Percentiles rank a stretch among this genome's conserved stretches.
Evolutionary conservation across 1,140 invertebrate species (phyloP).

Genomic region (Latrodectus geometricus): DNA sequence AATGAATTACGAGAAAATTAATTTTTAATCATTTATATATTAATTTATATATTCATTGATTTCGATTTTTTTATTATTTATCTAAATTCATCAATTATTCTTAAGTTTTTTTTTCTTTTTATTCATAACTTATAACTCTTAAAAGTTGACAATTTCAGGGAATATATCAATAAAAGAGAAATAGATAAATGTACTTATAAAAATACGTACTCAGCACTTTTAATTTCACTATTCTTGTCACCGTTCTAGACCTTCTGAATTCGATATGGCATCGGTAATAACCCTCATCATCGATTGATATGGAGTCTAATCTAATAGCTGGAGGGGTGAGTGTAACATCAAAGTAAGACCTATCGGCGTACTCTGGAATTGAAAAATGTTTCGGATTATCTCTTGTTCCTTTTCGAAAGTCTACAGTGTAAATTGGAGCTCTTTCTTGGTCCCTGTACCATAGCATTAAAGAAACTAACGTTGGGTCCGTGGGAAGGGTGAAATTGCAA

Average conservation of each 20-base stretch:
- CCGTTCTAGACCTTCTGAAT: slow-evolving; percentile 88
- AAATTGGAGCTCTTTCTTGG: slow-evolving; percentile 63
- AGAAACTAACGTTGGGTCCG: slow-evolving; percentile 77
- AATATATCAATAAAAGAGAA: too few relatives aligned
- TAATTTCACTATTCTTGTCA: slow-evolving; percentile 61
- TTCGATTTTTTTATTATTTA: too few relatives aligned
- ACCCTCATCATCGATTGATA: slow-evolving; percentile 84
- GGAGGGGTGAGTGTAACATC: slow-evolving; percentile 72
- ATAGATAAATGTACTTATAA: too few relatives aligned
- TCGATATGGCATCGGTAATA: slow-evolving; percentile 90
- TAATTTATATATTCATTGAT: too few relatives aligned
- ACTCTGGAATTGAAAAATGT: slow-evolving; percentile 58
- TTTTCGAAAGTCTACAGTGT: slow-evolving; percentile 65
- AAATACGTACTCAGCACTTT: slow-evolving; percentile 63
- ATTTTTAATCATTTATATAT: too few relatives aligned
- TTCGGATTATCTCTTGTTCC: slow-evolving; percentile 60
- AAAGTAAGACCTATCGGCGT: slow-evolving; percentile 62
- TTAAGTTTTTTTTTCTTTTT: too few relatives aligned
- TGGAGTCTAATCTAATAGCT: slow-evolving; percentile 80
- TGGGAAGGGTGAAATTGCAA: slow-evolving; percentile 81
- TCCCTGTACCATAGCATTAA: slow-evolving; percentile 90
- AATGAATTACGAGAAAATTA: too few relatives aligned
- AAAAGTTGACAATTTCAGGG: too few relatives aligned
- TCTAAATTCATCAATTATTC: too few relatives aligned
- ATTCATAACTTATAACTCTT: too few relatives aligned